Evolutionary conservation across 1,140 invertebrate genomes (phyloP), one percentile per base, ranked within the genome.

Genomic region (Marisa cornuarietis): DNA sequence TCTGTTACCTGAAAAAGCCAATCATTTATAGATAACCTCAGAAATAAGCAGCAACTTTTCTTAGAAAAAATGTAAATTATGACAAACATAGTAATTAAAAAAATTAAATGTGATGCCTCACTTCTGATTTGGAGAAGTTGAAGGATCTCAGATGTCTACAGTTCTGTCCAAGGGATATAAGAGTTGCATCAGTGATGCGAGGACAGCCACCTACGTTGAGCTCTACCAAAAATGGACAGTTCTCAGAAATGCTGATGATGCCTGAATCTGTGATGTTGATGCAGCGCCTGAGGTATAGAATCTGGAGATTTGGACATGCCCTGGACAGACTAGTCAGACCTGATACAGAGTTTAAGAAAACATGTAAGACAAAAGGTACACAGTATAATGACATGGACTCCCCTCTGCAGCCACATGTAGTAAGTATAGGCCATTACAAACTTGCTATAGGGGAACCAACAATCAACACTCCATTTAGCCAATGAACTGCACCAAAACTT

Each of bases 141-240:
- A 89, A 49, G 76, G 84, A 85, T 42, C 74, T 83, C 18, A 88
- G 81, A 71, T 80, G 81, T 54, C 76, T 54, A 26, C 83, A 86
- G 77, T 86, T 79, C 66, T 84, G 62, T 22, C 85, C 87, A 14
- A 88, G 63, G 6, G 85, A 82, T 62, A 76, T 66, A 10, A 87
- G 76, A 26, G 84, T 82, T 24, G 65, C 69, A 66, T 88, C 87
- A 16, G 87, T 88, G 42, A 88, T 71, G 8, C 63, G 78, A 11
- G 58, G 42, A 79, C 87, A 88, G 24, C 87, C 87, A 20, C 88
- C 87, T 58, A 87, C 77, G 71, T 89, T 89, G 49, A 89, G 82
- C 63, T 85, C 82, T 5, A 84, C 74, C n/a, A 89, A 80, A 16
- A 78, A 75, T 51, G 80, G 84, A 79, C 88, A 89, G 74, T 84